A percentile compares a stretch with the other conserved stretches of the same genome.
phyloP scores from a whole-genome alignment of 2,888 invertebrate species.

The Agrochola lota region DNA sequence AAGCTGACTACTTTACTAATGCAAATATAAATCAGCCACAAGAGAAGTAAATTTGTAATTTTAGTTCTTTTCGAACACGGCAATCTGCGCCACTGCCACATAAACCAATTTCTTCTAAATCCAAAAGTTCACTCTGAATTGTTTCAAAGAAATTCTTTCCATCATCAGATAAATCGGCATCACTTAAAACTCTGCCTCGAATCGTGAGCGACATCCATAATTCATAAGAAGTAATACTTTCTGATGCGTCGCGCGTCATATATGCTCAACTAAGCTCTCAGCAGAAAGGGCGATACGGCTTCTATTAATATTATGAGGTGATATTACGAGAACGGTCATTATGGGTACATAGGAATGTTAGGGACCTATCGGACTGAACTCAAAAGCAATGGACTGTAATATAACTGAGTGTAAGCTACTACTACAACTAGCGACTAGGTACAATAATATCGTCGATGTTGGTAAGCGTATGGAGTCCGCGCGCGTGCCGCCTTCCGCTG shows the following conservation, averaged over 20 bases:
- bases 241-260: conserved; percentile 44
- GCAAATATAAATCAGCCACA: too few relatives aligned
- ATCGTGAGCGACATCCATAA: conserved; percentile 44
- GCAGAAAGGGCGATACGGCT: not conserved
- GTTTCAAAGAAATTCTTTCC: not conserved
- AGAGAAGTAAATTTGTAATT: not conserved
- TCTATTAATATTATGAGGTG: not conserved
- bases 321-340: not conserved
- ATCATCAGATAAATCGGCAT: conserved; percentile 29
- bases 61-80: not conserved
- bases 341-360: not conserved
- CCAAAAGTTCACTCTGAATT: not conserved
- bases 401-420: too few relatives aligned
- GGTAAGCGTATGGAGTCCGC: too few relatives aligned
- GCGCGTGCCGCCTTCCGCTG: too few relatives aligned
- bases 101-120: not conserved
- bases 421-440: too few relatives aligned
- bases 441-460: too few relatives aligned
- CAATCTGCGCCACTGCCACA: not conserved
- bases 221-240: conserved; percentile 48
- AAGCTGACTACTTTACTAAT: too few relatives aligned
- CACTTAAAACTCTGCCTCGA: conserved; percentile 38
- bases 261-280: not conserved
- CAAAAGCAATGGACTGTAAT: too few relatives aligned
- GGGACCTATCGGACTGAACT: too few relatives aligned